These are phyloP conservation scores for Hemiscyllium ocellatum DNA, from an alignment of 2,113 vertebrate species.

Conservation along the genomic window DNA sequence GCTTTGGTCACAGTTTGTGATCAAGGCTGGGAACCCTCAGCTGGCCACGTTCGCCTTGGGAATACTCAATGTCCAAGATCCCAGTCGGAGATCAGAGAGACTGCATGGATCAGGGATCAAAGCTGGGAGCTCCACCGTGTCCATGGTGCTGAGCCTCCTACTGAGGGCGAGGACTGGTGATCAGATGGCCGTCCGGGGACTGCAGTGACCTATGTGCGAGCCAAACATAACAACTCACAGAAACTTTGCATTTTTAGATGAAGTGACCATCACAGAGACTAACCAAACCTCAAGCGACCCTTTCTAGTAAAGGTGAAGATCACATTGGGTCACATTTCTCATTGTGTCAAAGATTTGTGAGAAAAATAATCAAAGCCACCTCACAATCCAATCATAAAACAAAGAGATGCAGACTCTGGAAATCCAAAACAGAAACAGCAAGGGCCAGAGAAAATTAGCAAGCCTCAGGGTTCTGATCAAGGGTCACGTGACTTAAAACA, in stretches of 20 bases:
- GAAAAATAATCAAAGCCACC: background rate
- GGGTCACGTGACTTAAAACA: too few species aligned
- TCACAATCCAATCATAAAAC: too few species aligned
- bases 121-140: background rate
- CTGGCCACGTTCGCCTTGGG: background rate
- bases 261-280: background rate
- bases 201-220: background rate
- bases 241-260: background rate
- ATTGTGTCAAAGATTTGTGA: background rate
- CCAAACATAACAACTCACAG: background rate
- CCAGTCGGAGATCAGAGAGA: too few species aligned
- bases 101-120: background rate
- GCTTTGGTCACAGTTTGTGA: background rate
- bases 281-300: background rate
- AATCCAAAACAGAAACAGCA: too few species aligned
- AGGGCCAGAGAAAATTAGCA: too few species aligned
- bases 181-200: background rate
- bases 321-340: background rate
- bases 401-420: too few species aligned
- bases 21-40: background rate
- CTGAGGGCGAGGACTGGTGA: background rate
- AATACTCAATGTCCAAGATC: background rate
- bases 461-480: too few species aligned
- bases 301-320: background rate
- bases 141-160: background rate